Conservation (phyloP, 2,888 invertebrate species). For the Phasia obesa region DNA sequence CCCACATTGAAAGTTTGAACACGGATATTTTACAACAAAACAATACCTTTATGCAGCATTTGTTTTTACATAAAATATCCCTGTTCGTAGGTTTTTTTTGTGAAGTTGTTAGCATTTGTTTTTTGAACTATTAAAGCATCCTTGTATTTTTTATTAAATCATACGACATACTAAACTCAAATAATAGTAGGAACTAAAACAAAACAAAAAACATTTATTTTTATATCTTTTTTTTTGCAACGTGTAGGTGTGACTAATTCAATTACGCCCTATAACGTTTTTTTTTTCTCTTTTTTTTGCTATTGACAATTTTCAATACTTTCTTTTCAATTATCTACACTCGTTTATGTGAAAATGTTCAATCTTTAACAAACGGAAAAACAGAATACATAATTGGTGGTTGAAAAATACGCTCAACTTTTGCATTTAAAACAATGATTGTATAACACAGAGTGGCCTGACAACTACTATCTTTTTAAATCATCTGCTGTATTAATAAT, state of each 20-base stretch:
- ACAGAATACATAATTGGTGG: too few species aligned
- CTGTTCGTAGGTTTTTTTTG: not conserved
- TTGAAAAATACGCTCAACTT: too few species aligned
- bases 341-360: constrained; percentile 1
- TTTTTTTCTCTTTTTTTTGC: too few species aligned
- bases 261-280: constrained; percentile 65
- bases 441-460: too few species aligned
- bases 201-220: constrained; percentile 1
- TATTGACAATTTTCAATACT: constrained; percentile 21
- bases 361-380: too few species aligned
- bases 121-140: constrained; percentile 3
- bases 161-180: constrained; percentile 31
- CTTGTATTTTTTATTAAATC: constrained; percentile 7
- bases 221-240: constrained; percentile 22
- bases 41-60: not conserved
- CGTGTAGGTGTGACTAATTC: constrained; percentile 70
- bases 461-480: too few species aligned
- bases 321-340: constrained; percentile 47
- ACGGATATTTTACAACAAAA: constrained; percentile 14
- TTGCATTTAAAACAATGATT: too few species aligned
- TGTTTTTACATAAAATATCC: not conserved
- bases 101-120: not conserved
- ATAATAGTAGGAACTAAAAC: constrained; percentile 5
- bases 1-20: constrained; percentile 12
- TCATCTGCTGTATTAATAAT: too few species aligned